Evolutionary conservation across 2,797 vertebrate genomes (phyloP), one percentile per base, ranked within the genome.

Genomic region (Eremophila alpestris): DNA sequence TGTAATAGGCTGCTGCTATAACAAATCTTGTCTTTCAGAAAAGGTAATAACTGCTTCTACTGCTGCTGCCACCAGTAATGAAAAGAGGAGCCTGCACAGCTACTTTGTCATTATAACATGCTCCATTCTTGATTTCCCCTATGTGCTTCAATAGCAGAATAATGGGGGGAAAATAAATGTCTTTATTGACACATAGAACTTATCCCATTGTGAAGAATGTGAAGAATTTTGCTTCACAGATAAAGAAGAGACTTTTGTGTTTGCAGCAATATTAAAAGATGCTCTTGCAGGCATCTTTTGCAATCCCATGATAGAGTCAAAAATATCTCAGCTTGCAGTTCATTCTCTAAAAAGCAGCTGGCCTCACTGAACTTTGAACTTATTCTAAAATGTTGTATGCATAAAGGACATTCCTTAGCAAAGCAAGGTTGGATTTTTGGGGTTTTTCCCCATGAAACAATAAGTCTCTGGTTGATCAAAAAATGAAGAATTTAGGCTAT

Each of bases 361-460:
- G 32, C 23, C 16, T 16, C 51, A 38, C 13, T 75, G 73, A 24
- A 75, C 59, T 52, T 14, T 45, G 16, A 86, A 58, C 23, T 52
- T 81, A n/a, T 3, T 94, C 43, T 64, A 43, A 26, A 19, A 62
- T 13, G 13, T 24, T 62, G 12, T 34, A 40, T 20, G 10, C 36
- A 20, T 45, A 79, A 89, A 79, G 46, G 38, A 54, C 36, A 21
- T 59, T 82, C 52, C 15, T 55, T 34, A 58, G 41, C 19, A 85
- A 74, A 87, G 20, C 15, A n/a, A 75, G n/a, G 19, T 15, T 43
- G n/a, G n/a, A 16, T 2, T 49, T 49, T 68, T 11, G 17, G 4
- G 16, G 0, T 0, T 18, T 58, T 71, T 41, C 9, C 5, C 23
- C 18, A 73, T 51, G 29, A 83, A 84, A 59, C 16, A 74, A 0